Percentiles rank a stretch among this genome's conserved stretches.
These are phyloP conservation scores for Suricata suricatta DNA, from an alignment of 2,113 vertebrate species.

Conservation along the genomic window DNA sequence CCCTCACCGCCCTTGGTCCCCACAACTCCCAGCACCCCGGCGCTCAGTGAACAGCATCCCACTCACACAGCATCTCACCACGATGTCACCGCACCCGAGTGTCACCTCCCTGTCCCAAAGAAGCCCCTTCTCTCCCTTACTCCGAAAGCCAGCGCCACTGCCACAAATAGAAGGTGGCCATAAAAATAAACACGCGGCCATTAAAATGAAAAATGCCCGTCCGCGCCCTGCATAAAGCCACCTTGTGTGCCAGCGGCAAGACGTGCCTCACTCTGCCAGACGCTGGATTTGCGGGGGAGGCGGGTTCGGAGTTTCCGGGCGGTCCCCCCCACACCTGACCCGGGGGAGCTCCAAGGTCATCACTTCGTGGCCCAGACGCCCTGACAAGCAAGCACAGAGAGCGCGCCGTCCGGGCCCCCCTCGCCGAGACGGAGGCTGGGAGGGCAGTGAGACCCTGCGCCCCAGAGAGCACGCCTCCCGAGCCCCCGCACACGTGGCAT, in stretches of 20 bases:
- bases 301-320: rapidly evolving
- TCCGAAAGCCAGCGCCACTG: neutral
- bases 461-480: rapidly evolving
- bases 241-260: neutral
- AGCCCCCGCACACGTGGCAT: rapidly evolving
- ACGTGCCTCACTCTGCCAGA: neutral
- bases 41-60: neutral
- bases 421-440: neutral
- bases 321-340: rapidly evolving
- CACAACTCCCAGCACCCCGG: rapidly evolving
- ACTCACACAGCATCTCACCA: rapidly evolving
- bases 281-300: neutral
- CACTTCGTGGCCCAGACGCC: rapidly evolving
- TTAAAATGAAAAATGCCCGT: slow-evolving; percentile 22
- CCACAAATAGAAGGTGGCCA: slow-evolving; percentile 9
- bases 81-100: rapidly evolving
- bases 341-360: neutral
- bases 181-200: slow-evolving; percentile 6
- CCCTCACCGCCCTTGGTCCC: too few species aligned
- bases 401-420: rapidly evolving
- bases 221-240: neutral
- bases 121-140: neutral
- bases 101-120: neutral
- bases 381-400: rapidly evolving
- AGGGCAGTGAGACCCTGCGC: rapidly evolving